These are phyloP conservation scores for Ochropleura plecta DNA, from an alignment of 2,888 invertebrate genomes.

Conservation along the genomic window DNA sequence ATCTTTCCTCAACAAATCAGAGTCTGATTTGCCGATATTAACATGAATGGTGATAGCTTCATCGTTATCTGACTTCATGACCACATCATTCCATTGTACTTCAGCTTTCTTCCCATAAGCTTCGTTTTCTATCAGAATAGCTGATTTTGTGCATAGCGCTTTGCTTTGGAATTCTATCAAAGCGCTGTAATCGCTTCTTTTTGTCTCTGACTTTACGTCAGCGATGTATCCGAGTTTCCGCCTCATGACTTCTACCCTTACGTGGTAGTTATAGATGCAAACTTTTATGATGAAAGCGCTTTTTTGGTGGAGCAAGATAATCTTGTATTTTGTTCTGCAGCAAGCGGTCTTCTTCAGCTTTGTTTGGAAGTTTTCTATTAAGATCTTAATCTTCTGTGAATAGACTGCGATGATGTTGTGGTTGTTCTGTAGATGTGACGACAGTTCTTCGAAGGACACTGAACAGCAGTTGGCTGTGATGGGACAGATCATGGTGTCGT, in stretches of 20 bases:
- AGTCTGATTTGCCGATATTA: slow-evolving; percentile 84
- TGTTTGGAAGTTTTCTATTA: slow-evolving; percentile 88
- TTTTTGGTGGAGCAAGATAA: slow-evolving; percentile 85
- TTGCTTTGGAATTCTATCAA: slow-evolving; percentile 88
- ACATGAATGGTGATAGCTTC: slow-evolving; percentile 88
- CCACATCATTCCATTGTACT: slow-evolving; percentile 87
- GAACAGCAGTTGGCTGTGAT: slow-evolving; percentile 86
- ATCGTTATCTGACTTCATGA: slow-evolving; percentile 86
- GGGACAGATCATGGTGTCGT: slow-evolving; percentile 87
- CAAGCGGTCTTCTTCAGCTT: slow-evolving; percentile 88
- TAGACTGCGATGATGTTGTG: slow-evolving; percentile 88
- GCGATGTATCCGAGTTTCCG: slow-evolving; percentile 86
- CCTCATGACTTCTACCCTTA: slow-evolving; percentile 87
- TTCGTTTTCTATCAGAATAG: slow-evolving; percentile 86
- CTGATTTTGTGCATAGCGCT: slow-evolving; percentile 84
- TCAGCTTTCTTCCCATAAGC: slow-evolving; percentile 87
- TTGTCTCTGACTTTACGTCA: slow-evolving; percentile 81
- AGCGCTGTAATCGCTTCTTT: slow-evolving; percentile 87
- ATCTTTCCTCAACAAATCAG: slow-evolving; percentile 76
- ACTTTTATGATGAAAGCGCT: slow-evolving; percentile 89
- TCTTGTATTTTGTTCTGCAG: slow-evolving; percentile 88
- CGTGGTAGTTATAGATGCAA: slow-evolving; percentile 88
- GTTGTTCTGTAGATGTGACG: slow-evolving; percentile 81
- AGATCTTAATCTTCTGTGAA: slow-evolving; percentile 88
- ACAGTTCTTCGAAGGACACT: slow-evolving; percentile 85